Evolutionary conservation across 2,797 vertebrate genomes (phyloP).

Genomic region (Onychomys arenicola): DNA sequence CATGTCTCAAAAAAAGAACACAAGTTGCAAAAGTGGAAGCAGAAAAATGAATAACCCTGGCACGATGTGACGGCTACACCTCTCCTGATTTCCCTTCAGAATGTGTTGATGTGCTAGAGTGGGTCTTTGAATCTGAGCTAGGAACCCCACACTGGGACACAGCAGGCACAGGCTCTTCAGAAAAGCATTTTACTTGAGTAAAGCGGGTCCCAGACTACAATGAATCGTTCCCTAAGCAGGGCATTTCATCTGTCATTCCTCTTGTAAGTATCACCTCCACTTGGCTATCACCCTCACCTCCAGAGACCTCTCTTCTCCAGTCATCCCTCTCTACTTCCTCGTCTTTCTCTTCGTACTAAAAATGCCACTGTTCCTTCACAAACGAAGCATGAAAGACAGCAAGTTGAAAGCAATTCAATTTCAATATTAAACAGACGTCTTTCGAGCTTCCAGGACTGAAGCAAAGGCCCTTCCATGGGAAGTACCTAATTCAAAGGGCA

Average conservation of each 20-base stretch:
- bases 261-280: background rate
- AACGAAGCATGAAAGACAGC: constrained; percentile 66
- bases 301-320: background rate
- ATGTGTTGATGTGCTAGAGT: background rate
- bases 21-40: constrained; percentile 15
- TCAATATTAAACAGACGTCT: constrained; percentile 79
- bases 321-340: background rate
- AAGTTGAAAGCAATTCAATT: constrained; percentile 72
- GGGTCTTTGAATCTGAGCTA: background rate
- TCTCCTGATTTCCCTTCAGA: constrained; percentile 1
- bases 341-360: constrained; percentile 1
- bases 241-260: background rate
- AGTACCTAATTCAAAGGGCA: constrained; percentile 70
- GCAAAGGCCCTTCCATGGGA: constrained; percentile 68
- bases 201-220: background rate
- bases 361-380: constrained; percentile 76
- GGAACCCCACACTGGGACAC: background rate
- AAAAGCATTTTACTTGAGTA: background rate
- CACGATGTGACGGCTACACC: background rate
- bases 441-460: constrained; percentile 73
- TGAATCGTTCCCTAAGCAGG: background rate
- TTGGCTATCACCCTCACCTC: background rate
- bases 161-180: constrained; percentile 6
- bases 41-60: constrained; percentile 17
- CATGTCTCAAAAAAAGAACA: background rate